Percentiles rank a stretch among this genome's conserved stretches.
Evolutionary conservation across 2,797 vertebrate genomes (phyloP).

Genomic region (Sebastiscus albofasciatus): DNA sequence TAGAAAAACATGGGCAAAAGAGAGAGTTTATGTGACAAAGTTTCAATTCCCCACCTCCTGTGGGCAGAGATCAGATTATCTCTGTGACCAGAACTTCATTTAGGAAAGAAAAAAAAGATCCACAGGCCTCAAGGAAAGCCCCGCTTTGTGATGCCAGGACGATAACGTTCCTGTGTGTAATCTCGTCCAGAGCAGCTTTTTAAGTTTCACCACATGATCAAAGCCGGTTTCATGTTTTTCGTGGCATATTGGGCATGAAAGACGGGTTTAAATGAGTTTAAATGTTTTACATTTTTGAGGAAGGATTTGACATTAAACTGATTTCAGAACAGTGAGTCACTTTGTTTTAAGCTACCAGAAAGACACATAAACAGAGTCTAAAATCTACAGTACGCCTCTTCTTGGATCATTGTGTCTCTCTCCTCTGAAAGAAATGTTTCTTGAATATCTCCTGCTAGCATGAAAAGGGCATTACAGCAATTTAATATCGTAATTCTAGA

Average conservation of each 20-base stretch:
- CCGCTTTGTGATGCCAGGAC: not conserved
- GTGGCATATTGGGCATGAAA: not conserved
- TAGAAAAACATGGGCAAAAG: no score
- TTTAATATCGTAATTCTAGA: not conserved
- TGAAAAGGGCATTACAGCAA: not conserved
- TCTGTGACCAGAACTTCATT: constrained; percentile 16
- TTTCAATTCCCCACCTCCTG: constrained; percentile 20
- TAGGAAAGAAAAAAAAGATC: not conserved
- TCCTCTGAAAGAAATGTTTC: not conserved
- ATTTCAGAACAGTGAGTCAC: not conserved
- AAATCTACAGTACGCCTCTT: not conserved
- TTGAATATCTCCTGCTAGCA: not conserved
- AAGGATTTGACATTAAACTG: not conserved
- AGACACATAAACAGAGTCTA: not conserved
- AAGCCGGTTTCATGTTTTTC: constrained; percentile 1
- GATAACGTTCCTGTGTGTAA: constrained; percentile 9
- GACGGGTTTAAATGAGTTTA: not conserved
- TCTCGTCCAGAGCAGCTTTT: constrained; percentile 27
- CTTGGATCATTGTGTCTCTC: not conserved
- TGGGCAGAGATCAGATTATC: constrained; percentile 33
- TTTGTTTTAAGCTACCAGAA: not conserved
- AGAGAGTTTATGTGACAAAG: not conserved
- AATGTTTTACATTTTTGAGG: not conserved
- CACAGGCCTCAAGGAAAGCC: not conserved
- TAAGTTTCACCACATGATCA: constrained; percentile 19